These are phyloP conservation scores for Nycticorax nycticorax DNA, from an alignment of 2,113 vertebrate species.

Conservation along the genomic window DNA sequence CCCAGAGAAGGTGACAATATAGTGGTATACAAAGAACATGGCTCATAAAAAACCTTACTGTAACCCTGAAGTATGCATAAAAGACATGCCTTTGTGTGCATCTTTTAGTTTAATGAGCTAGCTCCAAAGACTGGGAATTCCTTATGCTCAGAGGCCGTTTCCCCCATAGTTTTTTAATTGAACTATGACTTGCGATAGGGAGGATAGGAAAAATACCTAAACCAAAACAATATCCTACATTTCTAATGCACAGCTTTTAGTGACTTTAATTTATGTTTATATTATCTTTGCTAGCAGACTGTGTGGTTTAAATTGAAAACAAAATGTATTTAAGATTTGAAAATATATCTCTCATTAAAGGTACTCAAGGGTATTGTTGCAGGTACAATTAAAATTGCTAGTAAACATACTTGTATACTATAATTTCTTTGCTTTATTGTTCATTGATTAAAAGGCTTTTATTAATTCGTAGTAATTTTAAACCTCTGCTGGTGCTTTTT, in stretches of 20 bases:
- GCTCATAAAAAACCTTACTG: background rate
- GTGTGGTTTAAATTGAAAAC: background rate
- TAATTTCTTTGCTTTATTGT: background rate
- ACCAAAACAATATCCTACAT: background rate
- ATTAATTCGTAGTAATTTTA: background rate
- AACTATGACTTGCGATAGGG: background rate
- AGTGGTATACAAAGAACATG: fast-evolving
- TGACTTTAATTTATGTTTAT: background rate
- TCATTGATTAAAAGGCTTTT: background rate
- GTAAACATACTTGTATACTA: background rate
- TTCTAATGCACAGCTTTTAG: background rate
- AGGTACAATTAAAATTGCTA: background rate
- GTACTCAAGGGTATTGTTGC: fast-evolving
- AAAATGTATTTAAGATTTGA: background rate
- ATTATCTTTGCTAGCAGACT: background rate
- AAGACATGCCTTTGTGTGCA: background rate
- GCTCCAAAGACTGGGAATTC: background rate
- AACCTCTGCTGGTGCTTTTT: background rate
- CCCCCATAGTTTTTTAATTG: background rate
- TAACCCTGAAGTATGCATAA: background rate
- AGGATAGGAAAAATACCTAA: background rate
- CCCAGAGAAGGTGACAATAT: background rate
- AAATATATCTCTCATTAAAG: background rate
- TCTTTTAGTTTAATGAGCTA: background rate
- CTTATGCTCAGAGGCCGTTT: background rate